A percentile compares a stretch with the other conserved stretches of the same genome.
phyloP scores from a whole-genome alignment of 2,113 vertebrate species.

The Xyrauchen texanus region DNA sequence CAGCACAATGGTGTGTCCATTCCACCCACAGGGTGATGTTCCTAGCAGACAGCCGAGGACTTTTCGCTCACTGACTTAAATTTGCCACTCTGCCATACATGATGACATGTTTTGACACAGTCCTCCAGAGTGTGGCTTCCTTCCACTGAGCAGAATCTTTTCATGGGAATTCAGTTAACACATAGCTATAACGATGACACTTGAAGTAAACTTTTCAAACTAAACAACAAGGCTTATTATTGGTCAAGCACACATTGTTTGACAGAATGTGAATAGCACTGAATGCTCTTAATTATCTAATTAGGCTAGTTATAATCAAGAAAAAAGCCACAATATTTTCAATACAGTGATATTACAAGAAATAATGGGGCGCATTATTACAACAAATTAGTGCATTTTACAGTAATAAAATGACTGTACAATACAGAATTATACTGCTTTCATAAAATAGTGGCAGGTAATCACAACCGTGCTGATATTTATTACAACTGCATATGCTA shows the following conservation, averaged over 20 bases:
- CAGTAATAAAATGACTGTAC: no score
- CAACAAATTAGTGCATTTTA: no score
- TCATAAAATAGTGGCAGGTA: no score
- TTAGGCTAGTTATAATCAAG: no score
- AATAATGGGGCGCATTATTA: background rate
- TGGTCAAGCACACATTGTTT: background rate
- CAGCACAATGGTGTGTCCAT: slow-evolving; percentile 21
- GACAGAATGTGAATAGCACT: background rate
- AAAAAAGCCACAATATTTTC: no score
- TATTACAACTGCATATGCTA: no score
- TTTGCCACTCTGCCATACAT: slow-evolving; percentile 47
- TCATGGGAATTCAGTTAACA: slow-evolving; percentile 7
- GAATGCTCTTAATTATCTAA: background rate
- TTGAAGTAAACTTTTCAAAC: slow-evolving; percentile 12
- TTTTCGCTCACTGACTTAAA: slow-evolving; percentile 28
- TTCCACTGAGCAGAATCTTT: background rate
- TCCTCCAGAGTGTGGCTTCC: background rate
- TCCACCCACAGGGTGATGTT: slow-evolving; percentile 23
- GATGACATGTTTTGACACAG: slow-evolving; percentile 48
- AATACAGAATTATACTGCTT: no score
- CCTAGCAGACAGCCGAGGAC: background rate
- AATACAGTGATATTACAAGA: no score
- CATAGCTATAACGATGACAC: slow-evolving; percentile 6
- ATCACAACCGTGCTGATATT: no score
- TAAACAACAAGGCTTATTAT: background rate